Conservation (phyloP, 2,888 invertebrate genomes). For the Athalia circularis region DNA sequence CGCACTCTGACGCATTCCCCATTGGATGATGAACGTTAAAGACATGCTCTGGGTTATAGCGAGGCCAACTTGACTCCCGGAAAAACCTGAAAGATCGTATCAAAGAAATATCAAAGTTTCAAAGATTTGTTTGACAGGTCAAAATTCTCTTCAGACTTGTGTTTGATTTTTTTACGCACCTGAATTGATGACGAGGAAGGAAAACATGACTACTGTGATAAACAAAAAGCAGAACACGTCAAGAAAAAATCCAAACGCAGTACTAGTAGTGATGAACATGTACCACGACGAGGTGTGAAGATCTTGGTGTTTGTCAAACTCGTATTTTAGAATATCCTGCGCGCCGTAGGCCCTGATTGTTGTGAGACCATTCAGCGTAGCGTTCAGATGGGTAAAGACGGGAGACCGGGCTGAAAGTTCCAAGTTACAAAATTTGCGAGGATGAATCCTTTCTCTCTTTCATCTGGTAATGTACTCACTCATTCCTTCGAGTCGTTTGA, state of each 20-base stretch:
- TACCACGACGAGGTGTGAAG: slow-evolving; percentile 95
- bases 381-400: slow-evolving; percentile 94
- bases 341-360: slow-evolving; percentile 94
- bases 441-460: too few relatives aligned
- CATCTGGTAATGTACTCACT: slow-evolving; percentile 73
- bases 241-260: slow-evolving; percentile 95
- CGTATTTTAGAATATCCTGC: slow-evolving; percentile 84
- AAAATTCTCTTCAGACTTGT: too few relatives aligned
- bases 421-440: slow-evolving; percentile 35
- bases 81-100: slow-evolving; percentile 60
- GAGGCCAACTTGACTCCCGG: slow-evolving; percentile 82
- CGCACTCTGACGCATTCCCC: slow-evolving; percentile 95
- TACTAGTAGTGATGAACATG: slow-evolving; percentile 90
- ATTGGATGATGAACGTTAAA: slow-evolving; percentile 87
- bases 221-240: slow-evolving; percentile 93
- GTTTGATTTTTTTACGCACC: too few relatives aligned
- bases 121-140: too few relatives aligned
- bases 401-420: slow-evolving; percentile 88
- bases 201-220: slow-evolving; percentile 89
- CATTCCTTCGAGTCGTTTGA: slow-evolving; percentile 81
- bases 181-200: slow-evolving; percentile 81
- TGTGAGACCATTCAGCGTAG: slow-evolving; percentile 91
- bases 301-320: slow-evolving; percentile 90
- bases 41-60: slow-evolving; percentile 89
- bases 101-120: too few relatives aligned